Conservation (phyloP, 2,888 invertebrate species). For the Erpobdella octoculata region DNA sequence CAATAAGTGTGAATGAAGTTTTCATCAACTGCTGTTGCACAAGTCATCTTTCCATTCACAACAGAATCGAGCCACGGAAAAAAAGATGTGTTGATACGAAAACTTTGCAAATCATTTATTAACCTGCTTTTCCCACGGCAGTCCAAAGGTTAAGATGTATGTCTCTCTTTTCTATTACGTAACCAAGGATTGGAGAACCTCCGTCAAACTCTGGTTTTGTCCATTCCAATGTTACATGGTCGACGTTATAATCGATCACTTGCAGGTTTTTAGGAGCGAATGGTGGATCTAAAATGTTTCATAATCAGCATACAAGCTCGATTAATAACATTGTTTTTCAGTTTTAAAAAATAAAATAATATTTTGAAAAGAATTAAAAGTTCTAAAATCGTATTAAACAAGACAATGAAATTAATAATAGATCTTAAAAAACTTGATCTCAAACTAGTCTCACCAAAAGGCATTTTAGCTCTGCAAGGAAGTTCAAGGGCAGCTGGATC, state of each 20-base stretch:
- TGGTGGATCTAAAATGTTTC: slow-evolving; percentile 42
- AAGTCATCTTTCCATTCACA: too few relatives aligned
- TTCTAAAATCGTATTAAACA: not conserved
- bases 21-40: too few relatives aligned
- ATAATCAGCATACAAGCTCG: not conserved
- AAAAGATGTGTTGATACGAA: too few relatives aligned
- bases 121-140: slow-evolving; percentile 28
- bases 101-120: too few relatives aligned
- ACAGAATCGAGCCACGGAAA: too few relatives aligned
- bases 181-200: slow-evolving; percentile 41
- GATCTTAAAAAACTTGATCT: not conserved
- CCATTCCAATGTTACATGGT: slow-evolving; percentile 46
- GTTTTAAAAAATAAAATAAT: not conserved
- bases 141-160: slow-evolving; percentile 31
- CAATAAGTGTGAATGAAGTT: too few relatives aligned
- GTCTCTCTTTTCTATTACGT: slow-evolving; percentile 41
- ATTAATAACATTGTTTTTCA: not conserved
- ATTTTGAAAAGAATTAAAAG: not conserved
- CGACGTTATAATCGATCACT: slow-evolving; percentile 41
- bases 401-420: not conserved
- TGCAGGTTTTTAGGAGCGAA: slow-evolving; percentile 40
- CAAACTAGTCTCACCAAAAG: slow-evolving; percentile 66
- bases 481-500: slow-evolving; percentile 61
- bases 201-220: slow-evolving; percentile 47
- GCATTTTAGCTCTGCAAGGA: slow-evolving; percentile 57